These are phyloP conservation scores for Paramuricea clavata DNA, from an alignment of 92 coral and sea anemone species.

Conservation along the genomic window DNA sequence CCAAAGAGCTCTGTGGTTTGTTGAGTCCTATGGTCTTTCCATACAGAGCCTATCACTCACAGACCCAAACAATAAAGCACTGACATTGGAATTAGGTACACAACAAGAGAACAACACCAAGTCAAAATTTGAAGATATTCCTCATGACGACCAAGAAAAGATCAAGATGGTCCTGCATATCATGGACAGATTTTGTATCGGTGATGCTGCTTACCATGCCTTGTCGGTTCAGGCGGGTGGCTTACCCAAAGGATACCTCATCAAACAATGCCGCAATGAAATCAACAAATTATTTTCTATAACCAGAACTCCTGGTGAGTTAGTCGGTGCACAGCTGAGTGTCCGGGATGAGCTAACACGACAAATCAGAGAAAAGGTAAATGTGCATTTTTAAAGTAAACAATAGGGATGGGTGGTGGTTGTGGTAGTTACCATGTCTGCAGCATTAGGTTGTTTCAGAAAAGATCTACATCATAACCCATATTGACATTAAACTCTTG, in stretches of 20 bases:
- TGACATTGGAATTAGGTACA: constrained; percentile 11
- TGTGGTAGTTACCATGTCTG: not conserved
- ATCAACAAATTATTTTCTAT: constrained; percentile 14
- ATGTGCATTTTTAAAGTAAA: not conserved
- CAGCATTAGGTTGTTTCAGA: constrained; percentile 19
- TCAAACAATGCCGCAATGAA: constrained; percentile 47
- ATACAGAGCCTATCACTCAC: constrained; percentile 45
- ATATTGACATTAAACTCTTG: constrained; percentile 26
- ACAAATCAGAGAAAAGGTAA: constrained; percentile 27
- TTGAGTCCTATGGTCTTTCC: constrained; percentile 62
- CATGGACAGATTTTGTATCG: constrained; percentile 48
- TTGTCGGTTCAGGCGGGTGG: constrained; percentile 4
- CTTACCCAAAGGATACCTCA: constrained; percentile 32
- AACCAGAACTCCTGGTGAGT: constrained; percentile 43
- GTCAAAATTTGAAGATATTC: constrained; percentile 26
- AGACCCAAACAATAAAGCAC: constrained; percentile 16
- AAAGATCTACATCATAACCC: no score
- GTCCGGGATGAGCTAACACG: constrained; percentile 18
- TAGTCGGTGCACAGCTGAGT: constrained; percentile 49
- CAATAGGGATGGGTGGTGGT: not conserved
- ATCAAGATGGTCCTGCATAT: constrained; percentile 32
- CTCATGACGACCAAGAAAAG: constrained; percentile 39
- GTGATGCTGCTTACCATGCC: constrained; percentile 63
- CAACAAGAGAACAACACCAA: constrained; percentile 3
- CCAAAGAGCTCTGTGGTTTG: constrained; percentile 66